Evolutionary conservation across 2,113 vertebrate genomes (phyloP).

Genomic region (Thomomys bottae): DNA sequence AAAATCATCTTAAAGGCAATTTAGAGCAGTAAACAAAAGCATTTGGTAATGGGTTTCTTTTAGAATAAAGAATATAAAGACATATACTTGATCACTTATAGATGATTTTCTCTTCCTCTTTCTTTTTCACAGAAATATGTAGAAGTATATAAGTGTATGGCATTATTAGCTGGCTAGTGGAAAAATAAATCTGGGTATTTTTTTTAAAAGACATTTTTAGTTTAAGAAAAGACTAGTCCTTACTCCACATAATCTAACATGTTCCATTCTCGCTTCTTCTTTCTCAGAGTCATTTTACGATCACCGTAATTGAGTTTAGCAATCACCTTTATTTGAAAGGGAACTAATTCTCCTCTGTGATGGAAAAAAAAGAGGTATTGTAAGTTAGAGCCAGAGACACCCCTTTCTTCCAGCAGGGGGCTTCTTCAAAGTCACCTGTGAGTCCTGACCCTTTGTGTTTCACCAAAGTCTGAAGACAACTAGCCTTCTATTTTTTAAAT

Average conservation of each 20-base stretch:
- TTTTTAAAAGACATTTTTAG: neutral
- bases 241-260: neutral
- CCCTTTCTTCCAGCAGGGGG: fast-evolving
- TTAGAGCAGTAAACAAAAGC: neutral
- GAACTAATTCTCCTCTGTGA: constrained; percentile 18
- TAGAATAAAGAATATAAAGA: neutral
- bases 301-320: constrained; percentile 54
- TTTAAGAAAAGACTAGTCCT: neutral
- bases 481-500: neutral
- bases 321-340: constrained; percentile 35
- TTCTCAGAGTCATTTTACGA: constrained; percentile 30
- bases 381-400: neutral
- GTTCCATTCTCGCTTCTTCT: neutral
- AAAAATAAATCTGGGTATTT: neutral
- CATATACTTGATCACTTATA: neutral
- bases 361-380: constrained; percentile 29
- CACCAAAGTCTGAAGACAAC: neutral
- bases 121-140: neutral
- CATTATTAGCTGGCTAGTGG: neutral
- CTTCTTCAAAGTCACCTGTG: neutral
- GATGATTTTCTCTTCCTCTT: neutral
- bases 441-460: neutral
- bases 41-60: neutral
- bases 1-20: neutral
- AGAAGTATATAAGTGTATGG: neutral